Evolutionary conservation across 2,888 invertebrate species (phyloP).

Genomic region (Diaperis boleti): DNA sequence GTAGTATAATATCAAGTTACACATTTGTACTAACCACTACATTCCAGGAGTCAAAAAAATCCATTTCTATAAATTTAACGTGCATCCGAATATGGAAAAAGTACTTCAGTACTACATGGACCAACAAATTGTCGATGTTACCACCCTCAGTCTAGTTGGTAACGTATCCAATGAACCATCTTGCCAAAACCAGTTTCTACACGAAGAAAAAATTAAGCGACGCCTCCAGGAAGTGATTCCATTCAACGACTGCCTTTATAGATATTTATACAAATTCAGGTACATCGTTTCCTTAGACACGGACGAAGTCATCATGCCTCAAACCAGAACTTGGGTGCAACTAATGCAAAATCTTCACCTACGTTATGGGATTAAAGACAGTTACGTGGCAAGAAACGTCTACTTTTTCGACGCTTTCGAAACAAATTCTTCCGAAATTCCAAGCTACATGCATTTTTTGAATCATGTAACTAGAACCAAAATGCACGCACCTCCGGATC

Average conservation of each 20-base stretch:
- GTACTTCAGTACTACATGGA: constrained; percentile 68
- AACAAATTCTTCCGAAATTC: constrained; percentile 20
- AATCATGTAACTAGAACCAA: constrained; percentile 30
- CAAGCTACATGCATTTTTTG: constrained; percentile 37
- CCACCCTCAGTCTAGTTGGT: constrained; percentile 73
- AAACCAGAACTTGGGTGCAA: constrained; percentile 72
- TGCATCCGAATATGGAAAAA: constrained; percentile 87
- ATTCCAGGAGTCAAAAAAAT: constrained; percentile 82
- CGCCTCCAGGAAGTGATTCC: constrained; percentile 92
- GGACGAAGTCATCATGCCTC: constrained; percentile 46
- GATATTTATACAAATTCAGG: constrained; percentile 85
- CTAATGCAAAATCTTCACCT: constrained; percentile 72
- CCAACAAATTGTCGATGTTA: constrained; percentile 70
- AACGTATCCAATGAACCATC: constrained; percentile 86
- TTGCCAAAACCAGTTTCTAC: constrained; percentile 85
- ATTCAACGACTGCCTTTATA: constrained; percentile 93
- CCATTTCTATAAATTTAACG: constrained; percentile 85
- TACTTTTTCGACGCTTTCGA: constrained; percentile 38
- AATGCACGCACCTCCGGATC: constrained; percentile 10
- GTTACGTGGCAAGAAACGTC: constrained; percentile 27
- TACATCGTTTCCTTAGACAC: constrained; percentile 84
- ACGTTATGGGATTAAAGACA: constrained; percentile 66
- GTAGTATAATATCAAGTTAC: no score
- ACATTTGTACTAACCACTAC: no score
- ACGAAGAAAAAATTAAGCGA: constrained; percentile 88